These are phyloP conservation scores for Sycophila sp. DNA, from an alignment of 1,140 invertebrate genomes.

Conservation along the genomic window DNA sequence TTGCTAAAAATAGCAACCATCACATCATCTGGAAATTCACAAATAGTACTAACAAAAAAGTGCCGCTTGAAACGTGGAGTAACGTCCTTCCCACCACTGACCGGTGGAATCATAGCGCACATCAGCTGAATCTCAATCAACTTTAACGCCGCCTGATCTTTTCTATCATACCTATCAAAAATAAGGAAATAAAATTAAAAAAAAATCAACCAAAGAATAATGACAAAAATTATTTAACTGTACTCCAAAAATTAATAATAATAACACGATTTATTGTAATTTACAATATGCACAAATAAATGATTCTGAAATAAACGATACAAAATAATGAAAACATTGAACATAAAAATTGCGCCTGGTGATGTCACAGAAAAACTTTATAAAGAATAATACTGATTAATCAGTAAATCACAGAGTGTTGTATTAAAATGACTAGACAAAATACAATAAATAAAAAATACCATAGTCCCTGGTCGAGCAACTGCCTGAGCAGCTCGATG, in stretches of 20 bases:
- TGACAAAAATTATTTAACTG: no score
- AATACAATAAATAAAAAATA: conserved; percentile 24
- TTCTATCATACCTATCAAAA: conserved; percentile 83
- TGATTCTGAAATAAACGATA: no score
- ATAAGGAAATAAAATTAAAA: not conserved
- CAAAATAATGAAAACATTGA: no score
- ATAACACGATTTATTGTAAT: no score
- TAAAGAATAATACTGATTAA: no score
- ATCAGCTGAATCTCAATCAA: conserved; percentile 89
- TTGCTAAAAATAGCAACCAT: conserved; percentile 89
- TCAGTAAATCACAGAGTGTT: no score
- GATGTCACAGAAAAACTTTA: no score
- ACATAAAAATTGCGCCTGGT: no score
- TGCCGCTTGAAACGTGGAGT: conserved; percentile 90
- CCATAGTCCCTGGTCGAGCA: conserved; percentile 91
- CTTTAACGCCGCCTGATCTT: conserved; percentile 84
- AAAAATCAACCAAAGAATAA: not conserved
- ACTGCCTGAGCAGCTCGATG: conserved; percentile 90
- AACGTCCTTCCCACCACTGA: conserved; percentile 83
- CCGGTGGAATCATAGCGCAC: conserved; percentile 86
- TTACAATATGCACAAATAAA: no score
- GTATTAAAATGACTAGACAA: no score
- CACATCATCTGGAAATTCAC: conserved; percentile 88
- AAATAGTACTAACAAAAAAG: conserved; percentile 89
- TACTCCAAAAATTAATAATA: no score